Conservation (phyloP, 2,797 vertebrate species). For the Margarornis squamiger region DNA sequence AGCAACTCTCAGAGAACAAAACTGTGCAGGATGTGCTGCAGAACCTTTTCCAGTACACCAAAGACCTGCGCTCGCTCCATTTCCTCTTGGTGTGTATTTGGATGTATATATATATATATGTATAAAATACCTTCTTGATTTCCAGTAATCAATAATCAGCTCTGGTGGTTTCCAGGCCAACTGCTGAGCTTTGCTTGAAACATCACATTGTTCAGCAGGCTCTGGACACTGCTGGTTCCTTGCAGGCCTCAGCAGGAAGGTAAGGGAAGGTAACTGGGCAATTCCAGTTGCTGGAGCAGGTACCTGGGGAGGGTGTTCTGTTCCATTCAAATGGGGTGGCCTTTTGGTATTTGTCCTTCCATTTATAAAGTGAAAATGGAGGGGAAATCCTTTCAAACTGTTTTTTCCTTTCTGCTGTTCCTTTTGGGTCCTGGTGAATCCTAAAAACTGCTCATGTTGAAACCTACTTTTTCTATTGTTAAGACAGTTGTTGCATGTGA, state of each 20-base stretch:
- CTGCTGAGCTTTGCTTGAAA: not conserved
- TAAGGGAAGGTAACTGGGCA: not conserved
- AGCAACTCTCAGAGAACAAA: constrained; percentile 85
- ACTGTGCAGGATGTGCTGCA: constrained; percentile 79
- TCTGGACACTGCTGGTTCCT: not conserved
- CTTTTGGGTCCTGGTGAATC: not conserved
- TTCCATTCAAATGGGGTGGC: not conserved
- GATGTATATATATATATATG: accelerated
- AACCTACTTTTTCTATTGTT: not conserved
- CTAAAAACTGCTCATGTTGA: not conserved
- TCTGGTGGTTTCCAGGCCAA: not conserved
- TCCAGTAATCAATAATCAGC: accelerated
- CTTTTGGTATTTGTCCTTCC: not conserved
- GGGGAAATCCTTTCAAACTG: not conserved
- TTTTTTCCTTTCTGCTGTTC: not conserved
- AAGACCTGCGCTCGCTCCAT: constrained; percentile 87
- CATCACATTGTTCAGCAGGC: accelerated
- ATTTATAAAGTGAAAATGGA: not conserved
- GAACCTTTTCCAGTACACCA: constrained; percentile 85
- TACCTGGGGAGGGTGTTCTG: accelerated
- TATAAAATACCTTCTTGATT: accelerated
- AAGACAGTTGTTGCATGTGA: no score
- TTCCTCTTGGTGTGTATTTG: constrained; percentile 82
- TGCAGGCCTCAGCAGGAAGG: no score
- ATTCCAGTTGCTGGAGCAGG: not conserved